phyloP scores from a whole-genome alignment of 35 echinoderm and acorn worm species.

The Apostichopus parvimensis region DNA sequence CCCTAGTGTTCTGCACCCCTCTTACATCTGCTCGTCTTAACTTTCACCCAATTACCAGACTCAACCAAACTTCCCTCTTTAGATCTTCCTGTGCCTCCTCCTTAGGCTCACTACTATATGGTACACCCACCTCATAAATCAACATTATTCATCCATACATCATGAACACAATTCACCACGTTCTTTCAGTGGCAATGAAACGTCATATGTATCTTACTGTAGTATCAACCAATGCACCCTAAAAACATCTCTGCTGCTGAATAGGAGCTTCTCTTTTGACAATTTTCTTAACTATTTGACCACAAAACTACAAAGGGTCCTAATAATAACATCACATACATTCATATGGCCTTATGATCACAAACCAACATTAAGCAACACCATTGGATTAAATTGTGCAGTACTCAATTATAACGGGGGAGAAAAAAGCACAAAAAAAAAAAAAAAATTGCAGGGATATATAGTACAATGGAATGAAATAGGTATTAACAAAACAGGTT shows the following conservation, averaged over 20 bases:
- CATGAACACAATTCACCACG: neutral
- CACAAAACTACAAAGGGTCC: neutral
- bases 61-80: too few relatives aligned
- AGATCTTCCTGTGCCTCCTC: too few relatives aligned
- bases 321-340: neutral
- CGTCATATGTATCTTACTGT: neutral
- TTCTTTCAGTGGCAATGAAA: neutral
- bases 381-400: neutral
- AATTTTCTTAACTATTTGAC: neutral
- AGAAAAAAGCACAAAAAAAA: too few relatives aligned
- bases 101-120: neutral
- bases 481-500: too few relatives aligned
- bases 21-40: too few relatives aligned
- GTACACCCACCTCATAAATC: neutral
- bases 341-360: neutral
- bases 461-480: slow-evolving; percentile 5
- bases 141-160: neutral
- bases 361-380: neutral
- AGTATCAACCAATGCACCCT: too few relatives aligned
- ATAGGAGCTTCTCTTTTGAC: slow-evolving; percentile 17
- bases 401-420: neutral
- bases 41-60: too few relatives aligned
- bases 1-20: too few relatives aligned
- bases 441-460: neutral
- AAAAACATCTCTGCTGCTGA: neutral